These are phyloP conservation scores for Tromatobia lineatoria DNA, from an alignment of 2,888 invertebrate genomes.

Conservation along the genomic window DNA sequence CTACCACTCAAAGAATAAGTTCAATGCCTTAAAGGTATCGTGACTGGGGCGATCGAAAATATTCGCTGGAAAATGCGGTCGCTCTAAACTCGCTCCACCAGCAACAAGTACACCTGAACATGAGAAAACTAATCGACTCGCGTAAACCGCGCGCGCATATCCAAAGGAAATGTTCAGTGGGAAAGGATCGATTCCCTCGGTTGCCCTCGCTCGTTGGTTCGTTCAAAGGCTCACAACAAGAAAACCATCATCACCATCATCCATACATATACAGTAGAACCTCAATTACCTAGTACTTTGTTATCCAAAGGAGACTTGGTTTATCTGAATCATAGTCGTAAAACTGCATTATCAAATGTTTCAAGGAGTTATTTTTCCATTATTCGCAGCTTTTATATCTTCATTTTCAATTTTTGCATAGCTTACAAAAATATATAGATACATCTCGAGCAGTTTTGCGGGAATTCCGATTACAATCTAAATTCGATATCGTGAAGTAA, in stretches of 20 bases:
- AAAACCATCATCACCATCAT: not conserved
- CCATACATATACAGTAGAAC: no score
- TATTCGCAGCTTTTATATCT: no score
- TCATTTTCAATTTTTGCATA: no score
- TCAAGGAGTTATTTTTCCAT: no score
- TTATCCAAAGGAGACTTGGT: no score
- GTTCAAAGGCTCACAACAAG: not conserved
- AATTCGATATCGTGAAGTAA: no score
- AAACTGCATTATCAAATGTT: no score
- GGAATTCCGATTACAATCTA: no score
- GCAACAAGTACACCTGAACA: slow-evolving; percentile 16
- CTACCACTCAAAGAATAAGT: not conserved
- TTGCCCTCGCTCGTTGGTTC: not conserved
- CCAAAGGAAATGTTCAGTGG: slow-evolving; percentile 5
- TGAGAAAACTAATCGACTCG: slow-evolving; percentile 3
- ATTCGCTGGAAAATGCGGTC: slow-evolving; percentile 15
- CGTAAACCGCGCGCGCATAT: slow-evolving; percentile 26
- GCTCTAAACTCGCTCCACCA: not conserved
- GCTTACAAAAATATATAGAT: no score
- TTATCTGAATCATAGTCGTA: no score
- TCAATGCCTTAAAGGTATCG: not conserved
- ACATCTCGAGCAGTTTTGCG: no score
- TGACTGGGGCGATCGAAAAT: not conserved
- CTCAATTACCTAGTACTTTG: no score
- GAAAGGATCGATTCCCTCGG: slow-evolving; percentile 33